These are phyloP conservation scores for Steromphala cineraria DNA, from an alignment of 2,888 invertebrate genomes.

Conservation along the genomic window DNA sequence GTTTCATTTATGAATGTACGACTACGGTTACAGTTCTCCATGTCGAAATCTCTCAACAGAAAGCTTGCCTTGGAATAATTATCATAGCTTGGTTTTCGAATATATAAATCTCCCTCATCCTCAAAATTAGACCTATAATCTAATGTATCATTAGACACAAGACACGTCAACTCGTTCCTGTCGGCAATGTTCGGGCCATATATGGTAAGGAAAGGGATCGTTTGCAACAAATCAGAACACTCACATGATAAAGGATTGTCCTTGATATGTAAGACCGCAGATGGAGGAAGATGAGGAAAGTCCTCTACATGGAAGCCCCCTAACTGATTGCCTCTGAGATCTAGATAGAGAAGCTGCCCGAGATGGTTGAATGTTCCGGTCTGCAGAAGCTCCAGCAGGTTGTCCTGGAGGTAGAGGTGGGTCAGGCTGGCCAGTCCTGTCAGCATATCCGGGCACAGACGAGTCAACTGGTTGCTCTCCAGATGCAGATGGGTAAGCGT, in stretches of 20 bases:
- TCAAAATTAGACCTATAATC: too few species aligned
- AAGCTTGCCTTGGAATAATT: not conserved
- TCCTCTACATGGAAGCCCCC: not conserved
- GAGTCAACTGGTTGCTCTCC: conserved; percentile 35
- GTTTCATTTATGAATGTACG: not conserved
- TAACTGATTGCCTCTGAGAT: conserved; percentile 16
- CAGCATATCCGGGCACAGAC: conserved; percentile 36
- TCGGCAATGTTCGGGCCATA: not conserved
- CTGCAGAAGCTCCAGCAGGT: conserved; percentile 35
- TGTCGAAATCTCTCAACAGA: not conserved
- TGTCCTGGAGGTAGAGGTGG: conserved; percentile 33
- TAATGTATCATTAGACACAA: not conserved
- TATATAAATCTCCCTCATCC: not conserved
- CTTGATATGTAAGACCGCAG: not conserved
- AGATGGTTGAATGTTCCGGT: conserved; percentile 33
- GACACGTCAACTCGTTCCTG: not conserved
- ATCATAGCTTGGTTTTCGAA: not conserved
- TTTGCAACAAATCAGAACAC: not conserved
- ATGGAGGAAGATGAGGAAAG: not conserved
- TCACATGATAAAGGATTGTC: not conserved
- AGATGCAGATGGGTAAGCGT: conserved; percentile 34
- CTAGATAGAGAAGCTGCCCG: conserved; percentile 15
- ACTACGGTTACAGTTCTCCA: not conserved
- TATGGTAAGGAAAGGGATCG: not conserved
- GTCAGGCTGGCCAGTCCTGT: conserved; percentile 31